Conservation (phyloP, 1,140 invertebrate genomes). For the Stegodyphus mimosarum region DNA sequence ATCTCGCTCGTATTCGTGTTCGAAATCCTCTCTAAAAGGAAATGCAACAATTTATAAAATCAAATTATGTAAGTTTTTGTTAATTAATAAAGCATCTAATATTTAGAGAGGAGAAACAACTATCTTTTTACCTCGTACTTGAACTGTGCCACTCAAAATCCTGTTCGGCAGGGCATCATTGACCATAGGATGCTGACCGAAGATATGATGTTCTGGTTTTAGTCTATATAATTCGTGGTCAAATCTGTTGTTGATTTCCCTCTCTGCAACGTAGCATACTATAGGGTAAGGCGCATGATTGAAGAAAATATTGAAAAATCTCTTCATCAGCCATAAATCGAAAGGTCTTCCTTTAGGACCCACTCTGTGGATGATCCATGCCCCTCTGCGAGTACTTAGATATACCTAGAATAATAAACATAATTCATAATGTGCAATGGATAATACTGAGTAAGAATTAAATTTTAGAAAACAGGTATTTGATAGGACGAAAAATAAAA, state of each 20-base stretch:
- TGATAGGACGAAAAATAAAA: no score
- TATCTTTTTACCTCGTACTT: constrained; percentile 68
- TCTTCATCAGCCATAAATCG: constrained; percentile 63
- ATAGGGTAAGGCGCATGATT: constrained; percentile 55
- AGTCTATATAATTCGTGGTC: constrained; percentile 71
- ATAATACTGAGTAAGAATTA: no score
- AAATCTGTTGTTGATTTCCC: constrained; percentile 66
- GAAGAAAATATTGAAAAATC: constrained; percentile 51
- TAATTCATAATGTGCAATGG: background rate
- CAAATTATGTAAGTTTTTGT: no score
- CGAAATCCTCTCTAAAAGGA: no score
- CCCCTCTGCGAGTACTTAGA: constrained; percentile 70
- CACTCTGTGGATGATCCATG: constrained; percentile 70
- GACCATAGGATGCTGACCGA: constrained; percentile 72
- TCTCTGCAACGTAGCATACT: constrained; percentile 54
- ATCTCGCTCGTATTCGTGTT: no score
- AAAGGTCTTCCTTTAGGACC: constrained; percentile 66
- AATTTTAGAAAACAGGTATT: no score
- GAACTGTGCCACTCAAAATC: constrained; percentile 70
- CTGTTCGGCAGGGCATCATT: constrained; percentile 73
- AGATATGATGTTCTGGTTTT: constrained; percentile 69
- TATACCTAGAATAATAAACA: constrained; percentile 66
- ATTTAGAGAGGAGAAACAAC: no score
- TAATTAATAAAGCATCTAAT: no score
- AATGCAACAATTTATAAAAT: no score